A percentile compares a stretch with the other conserved stretches of the same genome.
These are phyloP conservation scores for Drosophila siamana DNA, from an alignment of 2,888 invertebrate genomes.

Conservation along the genomic window DNA sequence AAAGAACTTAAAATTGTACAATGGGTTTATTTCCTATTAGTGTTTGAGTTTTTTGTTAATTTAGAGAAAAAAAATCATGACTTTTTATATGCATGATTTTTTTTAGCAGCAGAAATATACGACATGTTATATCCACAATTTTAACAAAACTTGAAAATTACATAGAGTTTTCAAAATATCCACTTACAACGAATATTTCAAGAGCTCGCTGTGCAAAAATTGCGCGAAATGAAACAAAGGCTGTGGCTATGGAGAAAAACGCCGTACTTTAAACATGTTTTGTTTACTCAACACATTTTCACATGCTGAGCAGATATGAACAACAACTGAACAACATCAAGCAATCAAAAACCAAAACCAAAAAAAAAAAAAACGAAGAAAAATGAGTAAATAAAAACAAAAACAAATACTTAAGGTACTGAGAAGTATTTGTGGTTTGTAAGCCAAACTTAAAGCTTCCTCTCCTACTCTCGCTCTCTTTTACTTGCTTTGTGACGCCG, in stretches of 20 bases:
- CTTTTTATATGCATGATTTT: no score
- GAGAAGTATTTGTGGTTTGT: constrained; percentile 64
- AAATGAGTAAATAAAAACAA: constrained; percentile 20
- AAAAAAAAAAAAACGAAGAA: constrained; percentile 8
- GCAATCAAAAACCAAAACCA: not conserved
- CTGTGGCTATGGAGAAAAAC: constrained; percentile 45
- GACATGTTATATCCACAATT: no score
- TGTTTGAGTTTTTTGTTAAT: no score
- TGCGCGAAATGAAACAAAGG: constrained; percentile 54
- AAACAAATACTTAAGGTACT: constrained; percentile 38
- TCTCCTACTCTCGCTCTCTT: constrained; percentile 2
- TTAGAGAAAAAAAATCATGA: no score
- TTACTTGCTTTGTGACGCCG: not conserved
- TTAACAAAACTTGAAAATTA: no score
- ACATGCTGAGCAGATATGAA: constrained; percentile 34
- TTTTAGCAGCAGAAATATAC: no score
- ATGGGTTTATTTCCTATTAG: no score
- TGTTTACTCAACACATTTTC: constrained; percentile 70
- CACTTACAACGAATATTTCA: constrained; percentile 10
- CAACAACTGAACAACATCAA: constrained; percentile 4
- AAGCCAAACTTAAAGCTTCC: constrained; percentile 25
- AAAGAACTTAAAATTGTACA: not conserved
- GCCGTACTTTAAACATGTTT: constrained; percentile 38
- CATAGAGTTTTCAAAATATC: not conserved
- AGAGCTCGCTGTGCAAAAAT: constrained; percentile 29